phyloP scores from a whole-genome alignment of 2,113 vertebrate species.

The Oxyura jamaicensis region DNA sequence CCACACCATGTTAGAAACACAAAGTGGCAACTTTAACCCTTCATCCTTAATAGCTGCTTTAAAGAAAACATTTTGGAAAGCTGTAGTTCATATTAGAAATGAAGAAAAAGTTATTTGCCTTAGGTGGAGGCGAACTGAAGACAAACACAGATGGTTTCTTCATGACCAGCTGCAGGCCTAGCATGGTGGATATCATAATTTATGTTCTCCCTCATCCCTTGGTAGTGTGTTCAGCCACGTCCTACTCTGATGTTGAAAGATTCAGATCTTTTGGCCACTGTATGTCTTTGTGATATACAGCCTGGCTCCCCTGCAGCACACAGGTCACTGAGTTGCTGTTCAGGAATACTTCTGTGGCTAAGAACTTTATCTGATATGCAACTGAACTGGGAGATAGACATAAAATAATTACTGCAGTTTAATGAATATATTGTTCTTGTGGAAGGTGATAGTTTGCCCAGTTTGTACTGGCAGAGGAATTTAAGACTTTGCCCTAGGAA shows the following conservation, averaged over 20 bases:
- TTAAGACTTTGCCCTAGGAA: neutral
- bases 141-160: neutral
- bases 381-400: neutral
- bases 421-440: neutral
- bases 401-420: neutral
- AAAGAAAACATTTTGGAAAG: neutral
- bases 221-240: neutral
- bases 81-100: neutral
- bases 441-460: neutral
- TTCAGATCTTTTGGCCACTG: neutral
- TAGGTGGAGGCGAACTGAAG: neutral
- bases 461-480: neutral
- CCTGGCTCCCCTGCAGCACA: neutral
- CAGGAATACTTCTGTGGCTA: neutral
- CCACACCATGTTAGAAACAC: neutral
- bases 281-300: neutral
- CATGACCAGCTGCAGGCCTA: neutral
- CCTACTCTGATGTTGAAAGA: neutral
- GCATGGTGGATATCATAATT: neutral
- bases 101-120: neutral
- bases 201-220: neutral
- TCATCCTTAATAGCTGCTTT: neutral
- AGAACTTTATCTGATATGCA: neutral
- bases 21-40: neutral
- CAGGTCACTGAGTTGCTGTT: rapidly evolving